Base-by-base conservation (phyloP, 2,797 vertebrate genomes). In the Syngnathus rostellatus region DNA sequence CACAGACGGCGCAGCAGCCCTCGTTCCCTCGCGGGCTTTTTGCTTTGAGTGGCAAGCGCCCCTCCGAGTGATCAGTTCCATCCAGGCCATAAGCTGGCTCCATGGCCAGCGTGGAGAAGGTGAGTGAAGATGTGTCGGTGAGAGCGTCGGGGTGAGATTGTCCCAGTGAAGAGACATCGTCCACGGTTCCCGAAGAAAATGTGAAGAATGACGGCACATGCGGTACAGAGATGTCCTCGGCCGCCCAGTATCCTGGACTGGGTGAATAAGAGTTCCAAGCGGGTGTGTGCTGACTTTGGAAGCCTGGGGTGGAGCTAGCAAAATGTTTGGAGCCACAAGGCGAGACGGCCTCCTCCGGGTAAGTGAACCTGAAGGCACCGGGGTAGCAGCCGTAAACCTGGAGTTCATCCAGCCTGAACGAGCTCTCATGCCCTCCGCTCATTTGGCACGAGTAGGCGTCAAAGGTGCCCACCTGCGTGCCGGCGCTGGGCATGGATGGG, bases 381-480 rank as follows among this genome's bases (percentile, higher is more conserved):
- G 95, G 93, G 61, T 95, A 98, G 87, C 95, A 98, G 74, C 96
- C 92, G 0, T 93, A 96, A 61, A 97, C 93, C 82, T 97, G 94
- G 66, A 95, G 89, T 73, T 97, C 94, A 21, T 98, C 94, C 40
- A 94, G 82, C 69, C 92, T 94, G 86, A 95, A 92, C 51, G 92
- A 76, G 75, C 62, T 74, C 79, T 94, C 88, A 82, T 87, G 82
- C 76, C 66, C 14, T 0, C 92, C 74, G 0, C 91, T 86, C 65
- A 97, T 89, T 88, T 97, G 95, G 84, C 94, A 97, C 0, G 95
- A 92, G 79, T 94, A 98, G 39, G 93, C 89, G n/a, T 98, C 94
- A 2, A 93, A 92, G 79, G 95, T 92, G 0, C 91, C 92, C 0
- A 79, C 62, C 61, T 93, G 93, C 71, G 91, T 76, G 43, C 91